Percentiles rank a stretch among this genome's conserved stretches.
Evolutionary conservation across 2,888 invertebrate species (phyloP).

Genomic region (Notodonta dromedarius): DNA sequence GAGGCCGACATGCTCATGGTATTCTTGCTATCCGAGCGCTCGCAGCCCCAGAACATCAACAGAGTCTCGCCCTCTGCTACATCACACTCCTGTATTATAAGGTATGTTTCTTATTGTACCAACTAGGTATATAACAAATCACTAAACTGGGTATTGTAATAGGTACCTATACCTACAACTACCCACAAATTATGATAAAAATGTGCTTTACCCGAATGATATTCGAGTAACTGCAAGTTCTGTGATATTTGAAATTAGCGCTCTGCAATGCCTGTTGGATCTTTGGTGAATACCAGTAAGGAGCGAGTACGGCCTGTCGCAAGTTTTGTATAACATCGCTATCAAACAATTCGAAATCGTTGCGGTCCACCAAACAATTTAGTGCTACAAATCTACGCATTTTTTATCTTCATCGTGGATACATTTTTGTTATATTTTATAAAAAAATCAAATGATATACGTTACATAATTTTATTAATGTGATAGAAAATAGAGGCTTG

Average conservation of each 20-base stretch:
- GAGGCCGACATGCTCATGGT: constrained; percentile 72
- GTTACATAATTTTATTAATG: not conserved
- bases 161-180: too few relatives aligned
- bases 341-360: constrained; percentile 57
- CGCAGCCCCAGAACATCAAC: constrained; percentile 71
- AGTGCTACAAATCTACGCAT: constrained; percentile 69
- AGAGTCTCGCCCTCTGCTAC: constrained; percentile 68
- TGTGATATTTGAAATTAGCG: constrained; percentile 67
- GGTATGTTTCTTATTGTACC: not conserved
- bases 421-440: constrained; percentile 27
- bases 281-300: constrained; percentile 54
- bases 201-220: constrained; percentile 50
- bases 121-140: too few relatives aligned
- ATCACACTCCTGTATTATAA: constrained; percentile 64
- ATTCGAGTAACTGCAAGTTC: constrained; percentile 65
- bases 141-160: too few relatives aligned
- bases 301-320: constrained; percentile 58
- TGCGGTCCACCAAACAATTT: constrained; percentile 60
- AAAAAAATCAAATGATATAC: not conserved
- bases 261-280: constrained; percentile 64
- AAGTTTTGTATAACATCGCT: constrained; percentile 64
- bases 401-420: constrained; percentile 51
- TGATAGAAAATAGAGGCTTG: too few relatives aligned
- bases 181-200: too few relatives aligned
- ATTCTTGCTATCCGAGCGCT: constrained; percentile 63